Conservation (phyloP, 1,140 invertebrate species). For the Lasaia peninsularis region DNA sequence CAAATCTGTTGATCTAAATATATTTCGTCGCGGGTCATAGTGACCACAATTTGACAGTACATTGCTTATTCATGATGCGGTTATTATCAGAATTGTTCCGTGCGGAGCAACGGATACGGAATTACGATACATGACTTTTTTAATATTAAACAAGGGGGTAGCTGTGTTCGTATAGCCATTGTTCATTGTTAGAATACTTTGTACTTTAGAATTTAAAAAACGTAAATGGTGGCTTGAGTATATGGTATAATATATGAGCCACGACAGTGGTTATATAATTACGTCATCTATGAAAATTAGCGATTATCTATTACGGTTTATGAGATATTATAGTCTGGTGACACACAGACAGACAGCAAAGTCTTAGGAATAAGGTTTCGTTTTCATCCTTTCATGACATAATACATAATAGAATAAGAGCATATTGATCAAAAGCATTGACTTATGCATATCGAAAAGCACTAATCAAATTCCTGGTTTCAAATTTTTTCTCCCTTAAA, state of each 20-base stretch:
- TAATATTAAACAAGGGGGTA: constrained; percentile 38
- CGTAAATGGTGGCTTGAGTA: constrained; percentile 13
- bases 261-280: too few species aligned
- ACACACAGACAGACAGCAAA: too few species aligned
- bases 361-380: too few species aligned
- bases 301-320: too few species aligned
- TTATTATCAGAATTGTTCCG: constrained; percentile 59
- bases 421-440: too few species aligned
- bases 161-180: constrained; percentile 1
- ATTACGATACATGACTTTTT: constrained; percentile 50
- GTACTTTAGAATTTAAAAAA: constrained; percentile 13
- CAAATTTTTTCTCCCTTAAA: background rate
- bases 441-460: too few species aligned
- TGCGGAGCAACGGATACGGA: constrained; percentile 28
- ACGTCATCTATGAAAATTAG: too few species aligned
- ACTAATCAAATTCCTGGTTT: too few species aligned
- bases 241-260: too few species aligned
- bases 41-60: constrained; percentile 51
- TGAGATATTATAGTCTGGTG: too few species aligned
- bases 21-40: constrained; percentile 16
- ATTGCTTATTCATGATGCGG: constrained; percentile 61
- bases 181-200: constrained; percentile 11
- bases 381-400: too few species aligned
- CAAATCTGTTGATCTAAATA: constrained; percentile 16
- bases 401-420: too few species aligned